Conservation (phyloP, 1,140 invertebrate genomes). For the Drosophila aff. region DNA sequence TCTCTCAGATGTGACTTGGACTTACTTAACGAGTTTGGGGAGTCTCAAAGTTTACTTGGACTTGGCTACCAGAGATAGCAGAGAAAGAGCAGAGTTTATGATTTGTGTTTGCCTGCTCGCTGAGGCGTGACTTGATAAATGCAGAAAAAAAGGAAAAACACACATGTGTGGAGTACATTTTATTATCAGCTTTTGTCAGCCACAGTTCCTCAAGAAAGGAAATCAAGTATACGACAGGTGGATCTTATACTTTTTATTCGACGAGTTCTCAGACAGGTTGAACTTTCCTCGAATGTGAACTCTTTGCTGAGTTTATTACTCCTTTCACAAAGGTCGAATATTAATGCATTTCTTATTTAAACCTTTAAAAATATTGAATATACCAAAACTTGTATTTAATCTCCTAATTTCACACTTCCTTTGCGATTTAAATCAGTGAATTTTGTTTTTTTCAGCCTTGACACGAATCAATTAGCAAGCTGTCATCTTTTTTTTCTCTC, state of each 20-base stretch:
- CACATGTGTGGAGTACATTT: constrained; percentile 1
- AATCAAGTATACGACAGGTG: constrained; percentile 18
- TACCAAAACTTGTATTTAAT: neutral
- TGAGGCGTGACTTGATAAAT: constrained; percentile 32
- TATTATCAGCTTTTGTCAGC: constrained; percentile 4
- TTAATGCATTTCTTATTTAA: neutral
- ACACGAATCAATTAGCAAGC: constrained; percentile 34
- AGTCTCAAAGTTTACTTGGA: constrained; percentile 34
- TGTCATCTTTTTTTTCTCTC: neutral
- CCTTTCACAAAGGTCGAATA: neutral
- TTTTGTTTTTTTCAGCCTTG: neutral
- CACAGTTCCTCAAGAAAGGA: neutral
- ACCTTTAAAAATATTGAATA: neutral
- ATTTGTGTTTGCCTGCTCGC: constrained; percentile 31
- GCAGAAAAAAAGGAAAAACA: neutral
- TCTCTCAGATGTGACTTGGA: constrained; percentile 8
- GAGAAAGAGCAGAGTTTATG: constrained; percentile 20
- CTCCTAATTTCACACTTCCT: neutral
- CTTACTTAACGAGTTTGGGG: constrained; percentile 32
- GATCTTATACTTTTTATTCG: neutral
- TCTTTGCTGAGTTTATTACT: neutral
- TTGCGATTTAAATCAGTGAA: neutral
- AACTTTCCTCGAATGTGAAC: neutral
- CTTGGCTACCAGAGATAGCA: constrained; percentile 18
- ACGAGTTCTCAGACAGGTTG: neutral